These are phyloP conservation scores for Simalia tracyae DNA, from an alignment of 2,797 vertebrate genomes.

Conservation along the genomic window DNA sequence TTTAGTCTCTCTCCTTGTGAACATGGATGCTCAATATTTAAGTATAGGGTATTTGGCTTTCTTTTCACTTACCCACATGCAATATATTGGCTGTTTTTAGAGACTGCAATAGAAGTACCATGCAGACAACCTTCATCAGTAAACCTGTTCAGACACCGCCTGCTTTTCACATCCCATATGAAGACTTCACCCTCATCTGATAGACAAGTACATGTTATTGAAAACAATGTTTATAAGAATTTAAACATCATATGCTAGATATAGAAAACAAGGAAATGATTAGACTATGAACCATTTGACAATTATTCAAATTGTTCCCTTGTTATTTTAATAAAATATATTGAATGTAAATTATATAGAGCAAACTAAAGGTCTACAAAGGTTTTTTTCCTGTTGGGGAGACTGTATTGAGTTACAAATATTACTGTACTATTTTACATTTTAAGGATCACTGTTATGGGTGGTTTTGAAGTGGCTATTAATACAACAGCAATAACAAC, in stretches of 20 bases:
- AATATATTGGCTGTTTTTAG: constrained; percentile 78
- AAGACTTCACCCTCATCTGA: constrained; percentile 78
- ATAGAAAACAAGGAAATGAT: not conserved
- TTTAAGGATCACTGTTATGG: not conserved
- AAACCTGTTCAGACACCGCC: constrained; percentile 77
- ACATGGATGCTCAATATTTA: not conserved
- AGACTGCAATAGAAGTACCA: constrained; percentile 75
- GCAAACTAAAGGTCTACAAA: not conserved
- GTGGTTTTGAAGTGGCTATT: not conserved
- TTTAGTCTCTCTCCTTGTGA: not conserved
- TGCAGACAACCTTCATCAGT: constrained; percentile 77
- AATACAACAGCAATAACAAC: not conserved
- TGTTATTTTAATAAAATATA: not conserved
- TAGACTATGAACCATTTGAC: not conserved
- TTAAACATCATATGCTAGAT: not conserved
- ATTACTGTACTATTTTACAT: not conserved
- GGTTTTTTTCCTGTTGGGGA: not conserved
- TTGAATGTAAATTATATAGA: not conserved
- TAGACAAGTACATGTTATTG: constrained; percentile 1
- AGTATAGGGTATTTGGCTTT: not conserved
- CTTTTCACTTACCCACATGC: constrained; percentile 78
- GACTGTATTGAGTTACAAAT: not conserved
- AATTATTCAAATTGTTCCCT: not conserved
- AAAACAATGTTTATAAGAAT: not conserved
- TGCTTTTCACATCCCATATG: constrained; percentile 80